Conservation (phyloP, 2,113 vertebrate genomes). For the Chascanopsetta lugubris region DNA sequence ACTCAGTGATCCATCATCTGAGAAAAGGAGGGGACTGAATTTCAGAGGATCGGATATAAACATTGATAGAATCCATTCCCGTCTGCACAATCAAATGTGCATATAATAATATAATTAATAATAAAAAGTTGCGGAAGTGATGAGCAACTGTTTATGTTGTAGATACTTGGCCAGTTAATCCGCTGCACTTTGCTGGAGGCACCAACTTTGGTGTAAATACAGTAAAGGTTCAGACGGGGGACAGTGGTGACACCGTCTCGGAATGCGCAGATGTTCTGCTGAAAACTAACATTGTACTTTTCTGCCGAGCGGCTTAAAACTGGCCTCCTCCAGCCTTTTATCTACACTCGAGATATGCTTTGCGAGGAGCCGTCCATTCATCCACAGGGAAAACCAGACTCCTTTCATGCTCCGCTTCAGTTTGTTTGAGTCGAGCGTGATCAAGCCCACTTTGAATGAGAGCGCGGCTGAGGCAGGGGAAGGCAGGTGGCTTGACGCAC, state of each 20-base stretch:
- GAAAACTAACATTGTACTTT: conserved; percentile 7
- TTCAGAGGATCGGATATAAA: background rate
- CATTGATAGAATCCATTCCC: background rate
- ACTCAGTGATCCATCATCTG: conserved; percentile 2
- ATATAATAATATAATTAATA: background rate
- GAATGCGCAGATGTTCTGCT: background rate
- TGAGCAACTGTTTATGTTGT: background rate
- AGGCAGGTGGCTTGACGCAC: conserved; percentile 9
- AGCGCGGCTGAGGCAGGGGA: background rate
- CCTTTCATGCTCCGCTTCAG: background rate
- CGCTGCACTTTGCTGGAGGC: conserved; percentile 4
- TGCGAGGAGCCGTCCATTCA: background rate
- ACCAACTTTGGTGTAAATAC: background rate
- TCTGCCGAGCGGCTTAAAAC: conserved; percentile 18
- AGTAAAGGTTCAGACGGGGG: conserved; percentile 42
- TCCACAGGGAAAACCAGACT: background rate
- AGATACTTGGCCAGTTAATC: background rate
- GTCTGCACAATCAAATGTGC: background rate
- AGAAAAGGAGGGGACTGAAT: conserved; percentile 1
- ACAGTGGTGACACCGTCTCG: conserved; percentile 33
- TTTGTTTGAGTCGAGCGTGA: conserved; percentile 29
- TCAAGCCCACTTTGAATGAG: conserved; percentile 27
- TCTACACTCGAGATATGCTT: conserved; percentile 4
- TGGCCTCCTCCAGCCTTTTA: conserved; percentile 20
- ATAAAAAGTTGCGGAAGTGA: background rate